Base-by-base conservation (phyloP, 2,888 invertebrate species). In the Odontocolon sp. region DNA sequence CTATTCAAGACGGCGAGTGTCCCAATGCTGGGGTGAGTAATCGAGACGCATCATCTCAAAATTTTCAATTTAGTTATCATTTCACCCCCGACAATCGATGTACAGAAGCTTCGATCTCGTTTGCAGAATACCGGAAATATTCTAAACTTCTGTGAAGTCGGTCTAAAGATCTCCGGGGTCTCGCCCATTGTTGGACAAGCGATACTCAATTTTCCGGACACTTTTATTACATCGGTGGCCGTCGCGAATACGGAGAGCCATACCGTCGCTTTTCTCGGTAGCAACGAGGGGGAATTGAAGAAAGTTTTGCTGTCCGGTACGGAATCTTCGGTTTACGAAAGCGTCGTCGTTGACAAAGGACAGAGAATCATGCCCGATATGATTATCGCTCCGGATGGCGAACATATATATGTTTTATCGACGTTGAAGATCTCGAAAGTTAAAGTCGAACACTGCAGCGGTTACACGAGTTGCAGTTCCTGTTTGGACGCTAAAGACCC, bases 251-350 rank as follows among this genome's bases (percentile, higher is more conserved):
- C 97, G 3, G 96, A 98, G 74, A 94, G 95, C 68, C 98, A 98
- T 90, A 98, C 98, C 8, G 95, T 99, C 75, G 97, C 97, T 21
- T 98, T 99, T 91, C 92, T 98, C 56, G 99, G 99, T 28, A 98
- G 98, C 0, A 94, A 93, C 81, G 93, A 94, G 80, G 99, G 99
- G 23, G 91, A 92, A 57, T 91, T 99, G 57, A 97, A 97, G 88
- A 99, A 99, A 93, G 96, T 94, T 52, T 90, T 96, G 31, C 91
- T 96, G 33, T 94, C 95, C 14, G 94, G 94, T n/a, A 92, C 92
- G 23, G 91, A 92, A 71, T 95, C 96, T 8, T 93, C 95, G 31
- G 95, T 97, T 89, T 99, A 98, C 89, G 97, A 96, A 87, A 95
- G 95, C 90, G 94, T 98, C 68, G 90, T 93, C n/a, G 94, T 98